Evolutionary conservation across 2,797 vertebrate species (phyloP).

Genomic region (Enteromius viviparus): DNA sequence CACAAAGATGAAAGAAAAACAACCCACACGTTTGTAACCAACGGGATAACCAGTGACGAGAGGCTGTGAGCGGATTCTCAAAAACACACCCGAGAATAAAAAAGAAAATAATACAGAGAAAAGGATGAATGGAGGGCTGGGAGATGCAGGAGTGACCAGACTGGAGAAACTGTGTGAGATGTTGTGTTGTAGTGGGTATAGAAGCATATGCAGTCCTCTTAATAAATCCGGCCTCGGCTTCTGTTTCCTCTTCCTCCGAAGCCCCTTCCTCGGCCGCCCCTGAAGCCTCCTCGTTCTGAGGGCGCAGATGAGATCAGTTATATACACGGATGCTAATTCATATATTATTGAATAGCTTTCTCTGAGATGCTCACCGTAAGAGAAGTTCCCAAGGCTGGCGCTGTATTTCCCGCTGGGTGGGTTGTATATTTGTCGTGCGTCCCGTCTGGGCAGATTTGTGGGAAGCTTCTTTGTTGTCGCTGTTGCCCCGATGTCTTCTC

Average conservation of each 20-base stretch:
- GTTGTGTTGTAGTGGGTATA: conserved; percentile 68
- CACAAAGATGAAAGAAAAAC: conserved; percentile 59
- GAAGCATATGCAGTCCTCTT: conserved; percentile 59
- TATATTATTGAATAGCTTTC: too few relatives aligned
- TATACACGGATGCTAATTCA: neutral
- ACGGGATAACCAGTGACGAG: neutral
- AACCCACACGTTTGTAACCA: conserved; percentile 28
- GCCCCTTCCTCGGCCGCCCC: conserved; percentile 89
- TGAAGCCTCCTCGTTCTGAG: conserved; percentile 93
- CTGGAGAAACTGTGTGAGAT: conserved; percentile 60
- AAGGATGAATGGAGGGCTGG: conserved; percentile 48
- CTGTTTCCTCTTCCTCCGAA: conserved; percentile 91
- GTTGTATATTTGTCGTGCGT: conserved; percentile 96
- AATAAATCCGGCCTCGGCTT: conserved; percentile 94
- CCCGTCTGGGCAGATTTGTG: conserved; percentile 85
- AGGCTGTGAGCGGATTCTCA: neutral
- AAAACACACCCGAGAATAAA: conserved; percentile 30
- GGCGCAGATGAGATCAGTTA: conserved; percentile 35
- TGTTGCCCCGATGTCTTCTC: conserved; percentile 84
- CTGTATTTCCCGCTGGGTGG: conserved; percentile 98
- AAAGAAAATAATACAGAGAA: conserved; percentile 18
- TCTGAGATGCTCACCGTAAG: conserved; percentile 81
- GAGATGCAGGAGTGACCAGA: conserved; percentile 44
- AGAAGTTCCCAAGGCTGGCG: conserved; percentile 90
- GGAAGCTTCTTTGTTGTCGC: conserved; percentile 86